Conservation (phyloP, 2,797 vertebrate species). For the Hirundo rustica region DNA sequence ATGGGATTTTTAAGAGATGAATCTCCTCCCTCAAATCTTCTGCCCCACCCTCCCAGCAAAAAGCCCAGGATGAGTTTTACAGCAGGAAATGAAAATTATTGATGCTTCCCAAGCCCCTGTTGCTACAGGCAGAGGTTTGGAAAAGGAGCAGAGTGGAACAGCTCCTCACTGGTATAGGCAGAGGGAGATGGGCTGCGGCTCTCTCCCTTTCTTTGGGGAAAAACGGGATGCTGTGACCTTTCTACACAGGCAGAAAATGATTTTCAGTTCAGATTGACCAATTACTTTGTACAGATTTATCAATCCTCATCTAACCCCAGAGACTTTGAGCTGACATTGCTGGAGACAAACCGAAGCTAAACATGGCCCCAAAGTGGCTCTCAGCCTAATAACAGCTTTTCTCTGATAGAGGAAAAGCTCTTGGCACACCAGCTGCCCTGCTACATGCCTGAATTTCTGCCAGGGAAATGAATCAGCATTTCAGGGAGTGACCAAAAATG, state of each 20-base stretch:
- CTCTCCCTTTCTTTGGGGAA: background rate
- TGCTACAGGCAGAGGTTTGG: background rate
- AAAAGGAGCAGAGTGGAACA: background rate
- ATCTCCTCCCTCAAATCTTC: background rate
- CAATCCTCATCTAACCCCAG: background rate
- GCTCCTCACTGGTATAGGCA: background rate
- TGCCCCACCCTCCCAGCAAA: background rate
- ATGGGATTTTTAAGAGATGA: background rate
- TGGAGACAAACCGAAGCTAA: background rate
- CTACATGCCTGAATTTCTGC: background rate
- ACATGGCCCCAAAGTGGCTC: background rate
- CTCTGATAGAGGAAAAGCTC: background rate
- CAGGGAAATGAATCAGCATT: slow-evolving; percentile 30
- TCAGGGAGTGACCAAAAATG: slow-evolving; percentile 43
- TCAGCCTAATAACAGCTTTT: background rate
- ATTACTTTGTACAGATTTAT: background rate
- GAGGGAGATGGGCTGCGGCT: background rate
- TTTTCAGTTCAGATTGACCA: background rate
- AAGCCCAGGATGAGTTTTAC: background rate
- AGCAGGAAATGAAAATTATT: background rate
- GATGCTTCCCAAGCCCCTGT: background rate
- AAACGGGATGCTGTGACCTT: background rate
- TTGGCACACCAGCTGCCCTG: background rate
- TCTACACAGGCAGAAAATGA: background rate
- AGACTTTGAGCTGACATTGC: background rate